These are phyloP conservation scores for Hymenopus coronatus DNA, from an alignment of 2,888 invertebrate species.

Conservation along the genomic window DNA sequence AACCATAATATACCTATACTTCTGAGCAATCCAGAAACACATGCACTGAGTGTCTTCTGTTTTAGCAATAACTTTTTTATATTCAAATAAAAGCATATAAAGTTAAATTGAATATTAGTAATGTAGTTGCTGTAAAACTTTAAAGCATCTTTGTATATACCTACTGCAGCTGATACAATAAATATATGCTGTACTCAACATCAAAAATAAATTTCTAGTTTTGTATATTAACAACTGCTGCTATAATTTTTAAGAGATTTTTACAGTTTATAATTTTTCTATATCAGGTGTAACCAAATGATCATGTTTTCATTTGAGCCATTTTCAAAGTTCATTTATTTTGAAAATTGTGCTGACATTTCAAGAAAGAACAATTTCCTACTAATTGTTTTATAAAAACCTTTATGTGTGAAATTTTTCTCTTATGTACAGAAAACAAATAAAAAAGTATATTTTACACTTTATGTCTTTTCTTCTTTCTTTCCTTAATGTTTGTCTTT, in stretches of 20 bases:
- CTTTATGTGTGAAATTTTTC: too few relatives aligned
- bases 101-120: too few relatives aligned
- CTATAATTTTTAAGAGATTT: neutral
- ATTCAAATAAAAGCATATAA: neutral
- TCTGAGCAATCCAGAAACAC: neutral
- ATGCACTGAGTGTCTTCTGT: neutral
- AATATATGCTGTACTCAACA: neutral
- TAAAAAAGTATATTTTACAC: too few relatives aligned
- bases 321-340: neutral
- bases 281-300: neutral
- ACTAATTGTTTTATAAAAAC: too few relatives aligned
- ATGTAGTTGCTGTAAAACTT: neutral
- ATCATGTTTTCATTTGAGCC: neutral
- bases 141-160: neutral
- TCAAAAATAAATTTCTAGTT: neutral
- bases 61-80: neutral
- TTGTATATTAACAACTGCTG: neutral
- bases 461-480: too few relatives aligned
- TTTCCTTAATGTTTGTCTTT: too few relatives aligned
- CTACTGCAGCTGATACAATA: neutral
- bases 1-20: too few relatives aligned
- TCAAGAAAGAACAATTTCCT: neutral
- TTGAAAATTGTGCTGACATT: neutral
- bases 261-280: neutral
- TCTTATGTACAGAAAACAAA: too few relatives aligned